These are phyloP conservation scores for Terrapene triunguis DNA, from an alignment of 2,113 vertebrate species.

Conservation along the genomic window DNA sequence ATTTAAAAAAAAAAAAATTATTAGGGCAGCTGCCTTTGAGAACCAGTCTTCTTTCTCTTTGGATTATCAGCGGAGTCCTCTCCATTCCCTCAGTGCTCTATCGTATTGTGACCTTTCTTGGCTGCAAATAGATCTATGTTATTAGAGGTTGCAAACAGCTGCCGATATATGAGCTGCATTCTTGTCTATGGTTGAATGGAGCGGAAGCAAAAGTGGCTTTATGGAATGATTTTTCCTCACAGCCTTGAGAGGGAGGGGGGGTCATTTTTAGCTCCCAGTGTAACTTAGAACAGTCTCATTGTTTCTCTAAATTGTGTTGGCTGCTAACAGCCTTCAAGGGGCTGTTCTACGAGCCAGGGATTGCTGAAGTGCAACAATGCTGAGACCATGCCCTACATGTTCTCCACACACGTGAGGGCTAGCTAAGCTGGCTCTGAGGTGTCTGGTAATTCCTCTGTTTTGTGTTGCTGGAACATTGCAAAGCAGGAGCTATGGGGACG, in stretches of 20 bases:
- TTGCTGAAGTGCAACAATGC: background rate
- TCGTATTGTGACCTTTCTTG: background rate
- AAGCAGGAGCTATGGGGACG: background rate
- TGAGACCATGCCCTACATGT: background rate
- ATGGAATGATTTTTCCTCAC: background rate
- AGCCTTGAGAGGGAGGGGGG: background rate
- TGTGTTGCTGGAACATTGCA: background rate
- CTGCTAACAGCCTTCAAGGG: background rate
- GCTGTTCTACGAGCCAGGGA: background rate
- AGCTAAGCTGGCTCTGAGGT: background rate
- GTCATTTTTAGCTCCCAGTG: background rate
- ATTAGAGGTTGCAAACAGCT: background rate
- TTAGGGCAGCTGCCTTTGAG: constrained; percentile 27
- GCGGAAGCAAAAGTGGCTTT: background rate
- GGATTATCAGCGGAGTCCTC: background rate
- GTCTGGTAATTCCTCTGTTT: background rate
- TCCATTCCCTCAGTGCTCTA: background rate
- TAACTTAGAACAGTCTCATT: background rate
- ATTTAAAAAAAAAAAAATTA: constrained; percentile 10
- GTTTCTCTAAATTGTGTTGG: background rate
- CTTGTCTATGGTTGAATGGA: background rate
- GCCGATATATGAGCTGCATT: background rate
- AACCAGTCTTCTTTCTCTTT: background rate
- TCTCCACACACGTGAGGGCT: background rate
- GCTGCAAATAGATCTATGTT: background rate